These are phyloP conservation scores for Leptogaster cylindrica DNA, from an alignment of 2,888 invertebrate species.

Conservation along the genomic window DNA sequence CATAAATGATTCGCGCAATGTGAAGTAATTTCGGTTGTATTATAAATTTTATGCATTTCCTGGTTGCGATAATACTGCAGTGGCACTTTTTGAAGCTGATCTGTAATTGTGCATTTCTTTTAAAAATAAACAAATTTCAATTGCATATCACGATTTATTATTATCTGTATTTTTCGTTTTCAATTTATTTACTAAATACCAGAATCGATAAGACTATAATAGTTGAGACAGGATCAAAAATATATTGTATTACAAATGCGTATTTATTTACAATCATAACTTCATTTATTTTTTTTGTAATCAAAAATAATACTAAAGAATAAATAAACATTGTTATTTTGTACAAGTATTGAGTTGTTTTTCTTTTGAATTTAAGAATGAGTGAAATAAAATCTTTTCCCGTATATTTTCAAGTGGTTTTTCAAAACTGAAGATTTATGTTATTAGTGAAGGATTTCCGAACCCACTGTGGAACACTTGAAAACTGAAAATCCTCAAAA, in stretches of 20 bases:
- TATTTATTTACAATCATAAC: conserved; percentile 29
- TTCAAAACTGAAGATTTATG: no score
- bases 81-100: no score
- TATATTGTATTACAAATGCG: conserved; percentile 18
- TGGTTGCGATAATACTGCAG: no score
- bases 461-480: no score
- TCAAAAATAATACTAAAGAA: conserved; percentile 29
- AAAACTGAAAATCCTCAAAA: conserved; percentile 12
- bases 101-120: conserved; percentile 12
- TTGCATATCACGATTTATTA: conserved; percentile 25
- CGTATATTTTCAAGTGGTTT: no score
- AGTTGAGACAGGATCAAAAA: conserved; percentile 11
- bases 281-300: conserved; percentile 35
- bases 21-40: not conserved
- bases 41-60: no score
- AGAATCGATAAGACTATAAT: conserved; percentile 31
- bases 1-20: not conserved
- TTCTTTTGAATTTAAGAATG: not conserved
- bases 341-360: not conserved
- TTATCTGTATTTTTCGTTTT: conserved; percentile 4
- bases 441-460: no score
- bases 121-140: conserved; percentile 25
- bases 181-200: conserved; percentile 25
- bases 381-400: not conserved
- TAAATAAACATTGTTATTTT: conserved; percentile 37